Evolutionary conservation across 2,797 vertebrate genomes (phyloP), one percentile per base, ranked within the genome.

Genomic region (Acropternis orthonyx): DNA sequence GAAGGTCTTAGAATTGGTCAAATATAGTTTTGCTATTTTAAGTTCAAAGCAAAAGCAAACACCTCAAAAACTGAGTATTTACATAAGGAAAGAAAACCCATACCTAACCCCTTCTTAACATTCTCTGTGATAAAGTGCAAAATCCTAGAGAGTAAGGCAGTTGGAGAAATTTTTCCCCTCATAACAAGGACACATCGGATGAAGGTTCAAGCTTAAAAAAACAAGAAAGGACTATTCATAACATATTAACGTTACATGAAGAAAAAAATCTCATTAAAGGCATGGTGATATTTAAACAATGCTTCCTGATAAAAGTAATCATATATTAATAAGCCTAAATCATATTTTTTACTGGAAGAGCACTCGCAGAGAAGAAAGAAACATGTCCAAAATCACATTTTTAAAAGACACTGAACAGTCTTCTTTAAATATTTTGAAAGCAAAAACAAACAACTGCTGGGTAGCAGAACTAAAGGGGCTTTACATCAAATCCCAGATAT

Each of bases 401-500:
- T 89, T 80, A 27, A 37, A 68, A 85, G 75, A 88, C 75, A 66
- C 30, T 62, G 27, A 62, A 68, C 18, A 0, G 0, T 71, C 52
- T 2, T 76, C 20, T 87, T 79, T 5, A 77, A 73, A 73, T 66
- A 85, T 32, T 83, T 84, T 71, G 39, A 63, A 76, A 93, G 56
- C 22, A 59, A 91, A 96, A 94, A 13, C 67, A 92, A 92, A 83
- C 79, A 95, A 51, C 14, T n/a, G n/a, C 71, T 63, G 55, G 73
- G 52, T 28, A 94, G 48, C 75, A 89, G 87, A 92, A 62, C 71
- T 51, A n/a, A 67, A 51, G 36, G 65, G 71, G 66, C 81, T 95
- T 95, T 85, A 66, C 85, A 92, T 90, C 87, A 72, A 87, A 54
- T 71, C 30, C 2, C 20, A 68, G 69, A 7, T 37, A 76, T n/a